Base-by-base conservation (phyloP, 1,140 invertebrate species). In the Capitella teleta region DNA sequence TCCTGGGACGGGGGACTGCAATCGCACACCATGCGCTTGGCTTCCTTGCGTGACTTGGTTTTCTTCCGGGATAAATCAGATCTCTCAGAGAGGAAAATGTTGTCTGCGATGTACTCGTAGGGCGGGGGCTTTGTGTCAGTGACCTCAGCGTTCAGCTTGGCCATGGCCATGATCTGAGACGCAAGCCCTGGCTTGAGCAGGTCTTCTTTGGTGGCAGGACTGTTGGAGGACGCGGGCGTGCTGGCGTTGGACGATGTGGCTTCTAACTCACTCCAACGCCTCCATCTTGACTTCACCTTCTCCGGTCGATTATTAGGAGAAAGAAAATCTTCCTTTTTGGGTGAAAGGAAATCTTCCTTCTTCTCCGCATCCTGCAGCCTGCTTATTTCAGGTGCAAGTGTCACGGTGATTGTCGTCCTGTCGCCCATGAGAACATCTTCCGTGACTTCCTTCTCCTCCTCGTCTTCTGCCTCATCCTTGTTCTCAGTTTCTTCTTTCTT, bases 21-120 rank as follows among this genome's bases (percentile, higher is more conserved):
- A 71, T 97, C 92, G 74, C 94, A 97, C 18, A 86, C 79, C 91
- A 97, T 96, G 56, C 86, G 80, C 49, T 86, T 84, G 2, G 86
- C 85, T 71, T 95, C 89, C 43, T 63, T 65, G 60, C 63, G 64
- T 45, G 60, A 56, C 47, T 68, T 69, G 5, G 60, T 63, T 50
- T 75, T 77, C 49, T 63, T 68, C 60, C 69, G 73, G 59, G 51
- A 51, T 18, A 40, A 30, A 19, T 47, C 55, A 56, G 61, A 74
- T 73, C 67, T 75, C 59, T 73, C 67, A 55, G 65, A 63, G 5
- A 74, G 56, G 55, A 90, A 94, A 25, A 84, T 76, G 75, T 92
- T 93, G 66, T 91, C 87, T 30, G 79, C 79, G 34, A 94, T 79
- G 58, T 80, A 73, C 57, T 84, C 79, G 74, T 87, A 95, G 8